phyloP scores from a whole-genome alignment of 2,113 vertebrate species.

The Aptenodytes patagonicus region DNA sequence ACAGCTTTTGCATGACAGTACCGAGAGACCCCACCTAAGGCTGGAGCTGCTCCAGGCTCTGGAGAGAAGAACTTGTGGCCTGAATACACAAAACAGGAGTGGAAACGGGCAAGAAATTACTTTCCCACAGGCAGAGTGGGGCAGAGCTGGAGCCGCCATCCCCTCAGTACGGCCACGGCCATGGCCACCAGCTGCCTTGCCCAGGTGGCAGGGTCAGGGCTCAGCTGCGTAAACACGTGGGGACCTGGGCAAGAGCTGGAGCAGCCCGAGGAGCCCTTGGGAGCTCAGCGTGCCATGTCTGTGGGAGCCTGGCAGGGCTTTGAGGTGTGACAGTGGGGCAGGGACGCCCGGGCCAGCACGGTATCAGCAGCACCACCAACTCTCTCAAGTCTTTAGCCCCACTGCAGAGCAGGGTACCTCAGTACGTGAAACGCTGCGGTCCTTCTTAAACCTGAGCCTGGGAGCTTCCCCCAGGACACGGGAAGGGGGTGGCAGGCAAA shows the following conservation, averaged over 20 bases:
- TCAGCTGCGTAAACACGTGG: neutral
- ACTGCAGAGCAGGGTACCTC: neutral
- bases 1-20: slow-evolving; percentile 58
- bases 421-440: accelerated
- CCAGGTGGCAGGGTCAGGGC: neutral
- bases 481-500: neutral
- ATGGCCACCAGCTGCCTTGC: neutral
- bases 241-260: neutral
- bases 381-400: neutral
- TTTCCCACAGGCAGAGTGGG: slow-evolving; percentile 47
- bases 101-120: slow-evolving; percentile 19
- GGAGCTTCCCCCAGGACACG: neutral
- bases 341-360: accelerated
- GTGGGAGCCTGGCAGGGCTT: neutral
- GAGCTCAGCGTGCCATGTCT: accelerated
- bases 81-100: slow-evolving; percentile 50
- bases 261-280: neutral
- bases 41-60: slow-evolving; percentile 41
- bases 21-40: slow-evolving; percentile 26
- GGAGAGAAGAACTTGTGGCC: slow-evolving; percentile 32
- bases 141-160: neutral
- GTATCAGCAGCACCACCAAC: neutral
- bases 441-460: neutral
- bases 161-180: accelerated
- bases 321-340: neutral